These are phyloP conservation scores for Parnassius mnemosyne DNA, from an alignment of 2,888 invertebrate genomes.

Conservation along the genomic window DNA sequence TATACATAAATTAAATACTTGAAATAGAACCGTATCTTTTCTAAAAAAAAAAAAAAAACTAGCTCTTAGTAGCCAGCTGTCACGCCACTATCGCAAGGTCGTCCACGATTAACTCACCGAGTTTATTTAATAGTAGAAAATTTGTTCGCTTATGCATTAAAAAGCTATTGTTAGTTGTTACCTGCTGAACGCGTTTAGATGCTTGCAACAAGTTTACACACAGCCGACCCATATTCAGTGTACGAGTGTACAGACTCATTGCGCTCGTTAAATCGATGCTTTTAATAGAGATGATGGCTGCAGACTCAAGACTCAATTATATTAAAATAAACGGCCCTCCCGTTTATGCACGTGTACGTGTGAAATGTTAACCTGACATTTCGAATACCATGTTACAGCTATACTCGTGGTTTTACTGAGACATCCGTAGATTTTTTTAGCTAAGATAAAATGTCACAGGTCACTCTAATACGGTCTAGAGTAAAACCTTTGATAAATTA, in stretches of 20 bases:
- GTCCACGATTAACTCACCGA: conserved; percentile 7
- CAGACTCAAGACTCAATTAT: conserved; percentile 53
- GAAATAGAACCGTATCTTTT: conserved; percentile 11
- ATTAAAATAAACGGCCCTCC: conserved; percentile 50
- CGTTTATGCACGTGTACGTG: conserved; percentile 40
- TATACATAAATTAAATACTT: conserved; percentile 6
- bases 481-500: conserved; percentile 16
- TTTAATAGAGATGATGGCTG: conserved; percentile 71
- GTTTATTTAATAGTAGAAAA: conserved; percentile 16
- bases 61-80: conserved; percentile 6
- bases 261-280: conserved; percentile 72
- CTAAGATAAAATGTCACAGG: conserved; percentile 23
- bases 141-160: conserved; percentile 15
- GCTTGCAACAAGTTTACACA: conserved; percentile 43
- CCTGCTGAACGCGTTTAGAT: conserved; percentile 34
- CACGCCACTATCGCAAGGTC: conserved; percentile 17
- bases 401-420: conserved; percentile 5
- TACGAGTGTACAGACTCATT: conserved; percentile 52
- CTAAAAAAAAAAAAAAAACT: conserved; percentile 7
- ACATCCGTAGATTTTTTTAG: conserved; percentile 9
- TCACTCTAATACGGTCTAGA: conserved; percentile 22
- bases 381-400: conserved; percentile 31
- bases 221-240: conserved; percentile 59
- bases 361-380: conserved; percentile 57
- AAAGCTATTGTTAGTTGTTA: conserved; percentile 33